A percentile compares a stretch with the other conserved stretches of the same genome.
phyloP scores from a whole-genome alignment of 2,888 invertebrate genomes.

The Tanytarsus gracilentus region DNA sequence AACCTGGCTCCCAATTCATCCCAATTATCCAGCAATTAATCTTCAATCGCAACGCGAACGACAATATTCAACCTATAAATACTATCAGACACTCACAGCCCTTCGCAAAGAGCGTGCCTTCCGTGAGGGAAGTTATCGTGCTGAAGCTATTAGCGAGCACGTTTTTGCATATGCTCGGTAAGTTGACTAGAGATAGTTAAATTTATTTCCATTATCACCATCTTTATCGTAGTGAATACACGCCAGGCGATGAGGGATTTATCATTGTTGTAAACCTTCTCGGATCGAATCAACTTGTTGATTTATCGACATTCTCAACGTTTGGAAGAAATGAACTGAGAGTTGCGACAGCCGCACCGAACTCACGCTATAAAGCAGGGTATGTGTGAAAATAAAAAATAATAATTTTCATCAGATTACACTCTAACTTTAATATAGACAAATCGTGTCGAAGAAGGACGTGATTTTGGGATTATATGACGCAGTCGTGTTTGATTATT shows the following conservation, averaged over 20 bases:
- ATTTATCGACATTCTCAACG: not conserved
- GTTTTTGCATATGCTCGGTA: conserved; percentile 16
- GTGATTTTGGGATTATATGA: conserved; percentile 9
- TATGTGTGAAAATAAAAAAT: not conserved
- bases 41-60: conserved; percentile 45
- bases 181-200: not conserved
- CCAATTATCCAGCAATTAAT: conserved; percentile 52
- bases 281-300: not conserved
- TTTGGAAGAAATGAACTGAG: not conserved
- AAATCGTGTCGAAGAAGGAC: not conserved
- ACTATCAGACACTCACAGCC: conserved; percentile 5
- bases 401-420: not conserved
- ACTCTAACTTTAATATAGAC: not conserved
- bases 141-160: conserved; percentile 1
- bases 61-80: conserved; percentile 22
- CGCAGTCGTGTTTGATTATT: conserved; percentile 10
- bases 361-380: conserved; percentile 15
- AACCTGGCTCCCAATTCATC: conserved; percentile 55
- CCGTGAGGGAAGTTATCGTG: not conserved
- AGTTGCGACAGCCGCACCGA: conserved; percentile 19
- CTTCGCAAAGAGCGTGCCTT: not conserved
- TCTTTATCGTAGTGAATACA: not conserved
- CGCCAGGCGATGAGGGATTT: not conserved
- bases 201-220: not conserved
- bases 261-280: conserved; percentile 1